Percentiles rank a stretch among this genome's conserved stretches.
Conservation (phyloP, 2,113 vertebrate genomes). For the Burhinus bistriatus region DNA sequence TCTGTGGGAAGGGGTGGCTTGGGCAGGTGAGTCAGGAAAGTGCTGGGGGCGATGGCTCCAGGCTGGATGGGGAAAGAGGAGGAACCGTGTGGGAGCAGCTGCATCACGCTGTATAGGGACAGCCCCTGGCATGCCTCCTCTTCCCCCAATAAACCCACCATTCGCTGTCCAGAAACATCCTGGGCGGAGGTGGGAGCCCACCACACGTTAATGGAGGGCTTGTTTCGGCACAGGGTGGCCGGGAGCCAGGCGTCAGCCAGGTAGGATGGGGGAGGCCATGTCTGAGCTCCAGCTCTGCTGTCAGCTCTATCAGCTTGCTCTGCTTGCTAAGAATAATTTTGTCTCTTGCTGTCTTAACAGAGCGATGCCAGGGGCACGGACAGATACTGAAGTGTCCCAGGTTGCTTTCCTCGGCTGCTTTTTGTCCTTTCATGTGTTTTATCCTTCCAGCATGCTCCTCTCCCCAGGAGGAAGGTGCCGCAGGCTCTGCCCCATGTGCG, state of each 20-base stretch:
- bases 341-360: not conserved
- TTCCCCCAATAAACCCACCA: not conserved
- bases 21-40: not conserved
- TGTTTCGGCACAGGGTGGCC: not conserved
- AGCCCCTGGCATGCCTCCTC: not conserved
- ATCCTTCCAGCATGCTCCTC: not conserved
- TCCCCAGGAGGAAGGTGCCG: not conserved
- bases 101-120: fast-evolving
- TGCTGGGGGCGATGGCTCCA: fast-evolving
- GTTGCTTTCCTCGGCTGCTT: not conserved
- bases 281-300: not conserved
- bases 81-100: not conserved
- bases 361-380: not conserved
- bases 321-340: not conserved
- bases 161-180: not conserved
- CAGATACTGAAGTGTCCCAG: not conserved
- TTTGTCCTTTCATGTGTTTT: not conserved
- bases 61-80: not conserved
- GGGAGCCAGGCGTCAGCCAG: not conserved
- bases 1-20: not conserved
- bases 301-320: not conserved
- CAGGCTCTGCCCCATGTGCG: fast-evolving
- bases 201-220: not conserved
- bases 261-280: fast-evolving
- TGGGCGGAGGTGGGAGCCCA: not conserved